Percentiles rank a stretch among this genome's conserved stretches.
Conservation (phyloP, 2,113 vertebrate species). For the Sturnus vulgaris region DNA sequence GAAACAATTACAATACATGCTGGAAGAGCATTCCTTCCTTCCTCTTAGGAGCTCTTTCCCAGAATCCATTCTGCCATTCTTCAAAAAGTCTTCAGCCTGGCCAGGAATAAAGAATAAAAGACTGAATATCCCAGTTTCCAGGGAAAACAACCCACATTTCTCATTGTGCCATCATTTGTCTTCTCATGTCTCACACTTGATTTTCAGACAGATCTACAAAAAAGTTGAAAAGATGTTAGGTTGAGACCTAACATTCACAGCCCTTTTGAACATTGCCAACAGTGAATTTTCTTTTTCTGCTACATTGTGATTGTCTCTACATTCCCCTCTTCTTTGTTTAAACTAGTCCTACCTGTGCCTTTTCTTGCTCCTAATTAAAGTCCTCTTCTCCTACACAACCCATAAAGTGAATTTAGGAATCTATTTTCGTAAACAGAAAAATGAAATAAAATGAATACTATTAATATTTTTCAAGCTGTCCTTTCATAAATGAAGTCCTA, state of each 20-base stretch:
- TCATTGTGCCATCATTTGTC: neutral
- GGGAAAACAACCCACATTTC: neutral
- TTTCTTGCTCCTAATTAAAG: neutral
- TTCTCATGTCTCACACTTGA: neutral
- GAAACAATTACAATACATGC: neutral
- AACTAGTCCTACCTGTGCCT: neutral
- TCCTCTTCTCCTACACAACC: neutral
- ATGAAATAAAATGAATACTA: neutral
- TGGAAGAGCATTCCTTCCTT: neutral
- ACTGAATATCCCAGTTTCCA: neutral
- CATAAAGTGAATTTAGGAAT: neutral
- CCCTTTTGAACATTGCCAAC: neutral
- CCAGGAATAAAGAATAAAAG: neutral
- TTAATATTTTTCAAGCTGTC: neutral
- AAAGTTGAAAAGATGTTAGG: neutral
- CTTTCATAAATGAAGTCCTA: neutral
- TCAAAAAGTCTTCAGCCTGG: neutral
- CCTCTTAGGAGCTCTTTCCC: neutral
- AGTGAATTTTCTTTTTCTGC: neutral
- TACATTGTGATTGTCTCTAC: neutral
- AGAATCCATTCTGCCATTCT: neutral
- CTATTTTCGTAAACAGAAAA: neutral
- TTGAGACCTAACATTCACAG: neutral
- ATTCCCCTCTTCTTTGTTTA: neutral
- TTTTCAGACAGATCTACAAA: neutral